Conservation (phyloP, 2,113 vertebrate genomes). For the Lathamus discolor region DNA sequence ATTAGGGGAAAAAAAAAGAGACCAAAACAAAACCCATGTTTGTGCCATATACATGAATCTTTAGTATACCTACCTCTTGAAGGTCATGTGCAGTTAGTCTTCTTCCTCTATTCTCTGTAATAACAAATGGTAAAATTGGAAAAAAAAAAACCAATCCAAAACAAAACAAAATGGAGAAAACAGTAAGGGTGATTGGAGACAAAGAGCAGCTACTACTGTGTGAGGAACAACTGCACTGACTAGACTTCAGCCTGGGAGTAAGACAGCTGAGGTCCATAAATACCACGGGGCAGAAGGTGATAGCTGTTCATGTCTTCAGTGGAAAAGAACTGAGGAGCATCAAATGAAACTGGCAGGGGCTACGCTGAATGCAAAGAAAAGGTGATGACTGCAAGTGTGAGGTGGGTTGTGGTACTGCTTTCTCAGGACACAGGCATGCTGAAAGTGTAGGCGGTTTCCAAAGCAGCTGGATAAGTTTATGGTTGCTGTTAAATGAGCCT, state of each 20-base stretch:
- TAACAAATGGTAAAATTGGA: neutral
- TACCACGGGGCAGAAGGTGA: neutral
- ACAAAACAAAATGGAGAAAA: neutral
- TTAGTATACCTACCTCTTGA: neutral
- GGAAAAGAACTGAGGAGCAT: neutral
- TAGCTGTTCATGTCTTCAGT: neutral
- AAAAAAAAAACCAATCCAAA: neutral
- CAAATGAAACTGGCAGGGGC: neutral
- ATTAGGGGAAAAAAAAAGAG: accelerated
- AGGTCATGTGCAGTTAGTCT: neutral
- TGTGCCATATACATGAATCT: neutral
- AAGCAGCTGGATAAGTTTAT: neutral
- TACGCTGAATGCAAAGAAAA: neutral
- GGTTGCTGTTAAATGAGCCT: neutral
- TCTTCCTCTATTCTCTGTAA: neutral
- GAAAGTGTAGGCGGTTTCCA: neutral
- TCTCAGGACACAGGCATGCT: neutral
- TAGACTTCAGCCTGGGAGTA: neutral
- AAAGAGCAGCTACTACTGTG: neutral
- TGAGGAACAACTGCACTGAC: neutral
- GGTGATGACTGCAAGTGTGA: neutral
- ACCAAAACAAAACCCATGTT: neutral
- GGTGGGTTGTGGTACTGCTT: neutral
- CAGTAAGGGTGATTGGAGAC: neutral
- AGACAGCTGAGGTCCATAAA: neutral